Percentiles rank a stretch among this genome's conserved stretches.
These are phyloP conservation scores for Aspidapion aeneum DNA, from an alignment of 2,888 invertebrate genomes.

Conservation along the genomic window DNA sequence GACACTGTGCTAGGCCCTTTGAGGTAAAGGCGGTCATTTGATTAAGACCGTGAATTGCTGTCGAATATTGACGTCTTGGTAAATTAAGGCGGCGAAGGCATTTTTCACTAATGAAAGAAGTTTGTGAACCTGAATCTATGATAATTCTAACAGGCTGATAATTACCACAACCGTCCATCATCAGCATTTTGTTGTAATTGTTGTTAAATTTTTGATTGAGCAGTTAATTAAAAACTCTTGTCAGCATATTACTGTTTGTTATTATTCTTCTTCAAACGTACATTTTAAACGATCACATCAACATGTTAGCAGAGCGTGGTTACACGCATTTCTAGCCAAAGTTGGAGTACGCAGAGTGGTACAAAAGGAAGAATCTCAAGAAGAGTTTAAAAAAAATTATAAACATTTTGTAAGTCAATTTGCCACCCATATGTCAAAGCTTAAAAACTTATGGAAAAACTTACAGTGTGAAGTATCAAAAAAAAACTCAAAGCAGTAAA, in stretches of 20 bases:
- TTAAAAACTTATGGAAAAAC: neutral
- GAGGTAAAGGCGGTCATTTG: no score
- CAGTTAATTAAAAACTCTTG: neutral
- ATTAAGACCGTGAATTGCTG: no score
- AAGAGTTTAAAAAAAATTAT: neutral
- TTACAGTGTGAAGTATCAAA: neutral
- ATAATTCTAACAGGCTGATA: no score
- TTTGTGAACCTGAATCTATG: no score
- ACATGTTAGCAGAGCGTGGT: neutral
- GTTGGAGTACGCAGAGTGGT: neutral
- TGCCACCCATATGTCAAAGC: no score
- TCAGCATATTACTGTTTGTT: neutral
- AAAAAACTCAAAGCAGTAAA: neutral
- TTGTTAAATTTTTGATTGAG: neutral
- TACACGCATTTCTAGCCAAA: neutral
- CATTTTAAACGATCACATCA: neutral
- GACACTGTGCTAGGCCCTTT: no score
- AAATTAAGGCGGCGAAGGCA: no score
- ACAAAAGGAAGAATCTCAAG: neutral
- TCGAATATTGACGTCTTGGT: no score
- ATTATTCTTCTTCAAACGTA: neutral
- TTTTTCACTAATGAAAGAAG: no score
- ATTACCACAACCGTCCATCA: no score
- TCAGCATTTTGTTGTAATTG: conserved; percentile 27
- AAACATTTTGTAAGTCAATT: neutral